Percentiles rank a stretch among this genome's conserved stretches.
phyloP scores from a whole-genome alignment of 2,113 vertebrate species.

The Mus pahari region DNA sequence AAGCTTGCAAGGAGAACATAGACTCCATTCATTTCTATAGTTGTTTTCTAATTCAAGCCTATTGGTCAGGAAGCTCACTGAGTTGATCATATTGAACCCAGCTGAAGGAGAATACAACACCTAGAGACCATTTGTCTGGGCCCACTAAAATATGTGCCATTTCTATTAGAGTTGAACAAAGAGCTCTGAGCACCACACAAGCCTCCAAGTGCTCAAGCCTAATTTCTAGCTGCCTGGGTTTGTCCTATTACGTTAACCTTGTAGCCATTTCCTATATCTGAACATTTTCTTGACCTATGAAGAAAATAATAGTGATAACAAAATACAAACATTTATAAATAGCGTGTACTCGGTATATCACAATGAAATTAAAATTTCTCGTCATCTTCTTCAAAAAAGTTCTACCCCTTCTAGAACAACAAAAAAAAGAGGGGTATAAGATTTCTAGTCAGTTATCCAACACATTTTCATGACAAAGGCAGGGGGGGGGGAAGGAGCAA shows the following conservation, averaged over 20 bases:
- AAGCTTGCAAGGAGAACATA: neutral
- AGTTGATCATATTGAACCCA: neutral
- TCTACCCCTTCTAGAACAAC: neutral
- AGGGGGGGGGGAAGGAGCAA: too few species aligned
- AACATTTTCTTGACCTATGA: neutral
- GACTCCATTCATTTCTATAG: neutral
- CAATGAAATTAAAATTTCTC: slow-evolving; percentile 40
- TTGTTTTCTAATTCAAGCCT: neutral
- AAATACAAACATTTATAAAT: slow-evolving; percentile 9
- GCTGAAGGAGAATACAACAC: neutral
- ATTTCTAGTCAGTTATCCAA: neutral
- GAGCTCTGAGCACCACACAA: neutral
- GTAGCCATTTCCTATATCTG: neutral
- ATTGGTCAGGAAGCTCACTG: neutral
- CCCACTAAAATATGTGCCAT: neutral
- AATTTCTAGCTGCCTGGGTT: neutral
- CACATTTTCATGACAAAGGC: neutral
- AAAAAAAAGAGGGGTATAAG: neutral
- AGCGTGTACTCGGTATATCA: neutral
- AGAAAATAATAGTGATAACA: neutral
- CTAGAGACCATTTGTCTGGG: neutral
- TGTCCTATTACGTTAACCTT: neutral
- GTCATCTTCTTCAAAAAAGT: neutral
- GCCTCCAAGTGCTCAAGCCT: neutral
- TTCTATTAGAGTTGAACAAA: neutral